A percentile compares a stretch with the other conserved stretches of the same genome.
phyloP scores from a whole-genome alignment of 2,888 invertebrate genomes.

The Plagiodera versicolora region DNA sequence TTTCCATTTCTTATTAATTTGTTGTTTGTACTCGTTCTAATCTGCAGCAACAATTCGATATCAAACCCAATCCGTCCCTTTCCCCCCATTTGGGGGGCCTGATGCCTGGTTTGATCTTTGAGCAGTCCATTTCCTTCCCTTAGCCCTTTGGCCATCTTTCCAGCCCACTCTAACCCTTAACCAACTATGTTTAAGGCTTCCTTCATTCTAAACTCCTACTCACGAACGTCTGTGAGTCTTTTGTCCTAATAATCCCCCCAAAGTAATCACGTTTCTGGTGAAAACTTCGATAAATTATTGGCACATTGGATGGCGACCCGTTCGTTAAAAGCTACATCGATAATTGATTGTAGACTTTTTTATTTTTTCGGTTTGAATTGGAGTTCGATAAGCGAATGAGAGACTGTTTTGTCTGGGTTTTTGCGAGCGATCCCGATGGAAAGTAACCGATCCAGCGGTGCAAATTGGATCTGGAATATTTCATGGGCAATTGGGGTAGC shows the following conservation, averaged over 20 bases:
- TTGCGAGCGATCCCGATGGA: not conserved
- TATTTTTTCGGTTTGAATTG: constrained; percentile 28
- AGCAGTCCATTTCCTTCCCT: no score
- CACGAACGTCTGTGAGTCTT: no score
- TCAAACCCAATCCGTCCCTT: no score
- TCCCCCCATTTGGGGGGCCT: no score
- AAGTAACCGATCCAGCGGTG: not conserved
- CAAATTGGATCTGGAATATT: not conserved
- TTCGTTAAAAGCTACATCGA: constrained; percentile 37
- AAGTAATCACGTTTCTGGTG: constrained; percentile 30
- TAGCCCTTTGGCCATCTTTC: no score
- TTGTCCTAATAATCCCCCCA: constrained; percentile 10
- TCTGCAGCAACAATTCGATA: no score
- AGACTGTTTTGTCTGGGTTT: constrained; percentile 18
- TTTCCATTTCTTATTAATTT: no score
- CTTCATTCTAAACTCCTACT: no score
- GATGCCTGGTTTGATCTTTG: no score
- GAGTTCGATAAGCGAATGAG: constrained; percentile 18
- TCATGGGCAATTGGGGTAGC: not conserved
- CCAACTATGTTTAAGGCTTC: no score
- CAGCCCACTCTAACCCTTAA: no score
- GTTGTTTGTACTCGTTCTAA: no score
- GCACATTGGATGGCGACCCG: constrained; percentile 23
- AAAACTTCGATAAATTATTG: constrained; percentile 40
- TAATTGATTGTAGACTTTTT: constrained; percentile 37